Evolutionary conservation across 2,797 vertebrate species (phyloP).

Genomic region (Anguilla obscura): DNA sequence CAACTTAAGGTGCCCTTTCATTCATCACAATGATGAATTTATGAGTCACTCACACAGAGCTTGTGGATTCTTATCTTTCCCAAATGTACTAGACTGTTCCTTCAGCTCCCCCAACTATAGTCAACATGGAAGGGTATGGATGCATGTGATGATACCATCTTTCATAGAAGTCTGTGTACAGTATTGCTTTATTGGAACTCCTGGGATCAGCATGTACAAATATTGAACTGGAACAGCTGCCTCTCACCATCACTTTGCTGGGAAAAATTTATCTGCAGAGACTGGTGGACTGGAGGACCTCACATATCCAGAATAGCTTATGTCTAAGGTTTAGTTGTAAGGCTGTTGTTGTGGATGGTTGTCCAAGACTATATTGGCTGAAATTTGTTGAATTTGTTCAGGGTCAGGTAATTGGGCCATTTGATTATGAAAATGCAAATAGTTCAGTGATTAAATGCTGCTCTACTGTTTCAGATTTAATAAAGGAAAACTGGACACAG

Average conservation of each 20-base stretch:
- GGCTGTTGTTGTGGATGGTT: too few relatives aligned
- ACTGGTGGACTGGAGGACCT: not conserved
- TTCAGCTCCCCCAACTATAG: not conserved
- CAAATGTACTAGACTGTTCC: not conserved
- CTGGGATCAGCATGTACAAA: not conserved
- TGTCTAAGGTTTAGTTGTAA: too few relatives aligned
- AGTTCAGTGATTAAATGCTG: not conserved
- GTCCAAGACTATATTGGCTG: not conserved
- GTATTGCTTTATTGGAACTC: not conserved
- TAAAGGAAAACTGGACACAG: not conserved
- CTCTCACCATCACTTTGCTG: not conserved
- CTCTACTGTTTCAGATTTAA: not conserved
- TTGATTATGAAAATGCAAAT: not conserved
- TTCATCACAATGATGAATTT: constrained; percentile 19
- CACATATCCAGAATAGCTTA: too few relatives aligned
- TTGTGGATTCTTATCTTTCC: not conserved
- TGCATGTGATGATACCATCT: not conserved
- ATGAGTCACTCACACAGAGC: not conserved
- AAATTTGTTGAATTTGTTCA: not conserved
- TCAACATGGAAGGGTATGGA: not conserved
- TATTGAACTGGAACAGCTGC: not conserved
- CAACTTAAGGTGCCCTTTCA: constrained; percentile 22
- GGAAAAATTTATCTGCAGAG: not conserved
- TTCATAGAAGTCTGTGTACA: not conserved
- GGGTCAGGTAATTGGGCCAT: too few relatives aligned